Percentiles rank a stretch among this genome's conserved stretches.
These are phyloP conservation scores for Percopsis omiscomaycus DNA, from an alignment of 2,797 vertebrate genomes.

Conservation along the genomic window DNA sequence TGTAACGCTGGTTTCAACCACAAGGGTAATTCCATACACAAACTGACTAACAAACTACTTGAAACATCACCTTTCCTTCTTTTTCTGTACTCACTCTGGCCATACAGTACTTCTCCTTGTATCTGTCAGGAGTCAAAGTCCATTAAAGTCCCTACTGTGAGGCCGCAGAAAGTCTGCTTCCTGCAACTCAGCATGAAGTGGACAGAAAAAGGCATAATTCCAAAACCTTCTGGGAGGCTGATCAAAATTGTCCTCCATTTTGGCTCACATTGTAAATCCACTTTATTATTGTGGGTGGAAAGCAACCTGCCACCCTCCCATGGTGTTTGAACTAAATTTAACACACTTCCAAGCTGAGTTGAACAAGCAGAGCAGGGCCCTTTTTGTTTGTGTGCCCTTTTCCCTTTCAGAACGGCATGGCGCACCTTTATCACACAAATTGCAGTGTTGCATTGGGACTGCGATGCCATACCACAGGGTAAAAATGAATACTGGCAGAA, in stretches of 20 bases:
- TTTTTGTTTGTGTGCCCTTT: constrained; percentile 59
- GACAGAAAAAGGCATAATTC: constrained; percentile 35
- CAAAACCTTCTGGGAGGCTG: constrained; percentile 44
- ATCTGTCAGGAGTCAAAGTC: no score
- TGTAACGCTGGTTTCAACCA: no score
- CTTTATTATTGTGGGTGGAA: constrained; percentile 43
- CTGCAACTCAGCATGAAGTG: constrained; percentile 43
- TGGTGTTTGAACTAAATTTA: constrained; percentile 65
- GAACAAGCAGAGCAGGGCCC: constrained; percentile 37
- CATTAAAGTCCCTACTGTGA: constrained; percentile 24
- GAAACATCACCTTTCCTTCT: no score
- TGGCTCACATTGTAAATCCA: constrained; percentile 30
- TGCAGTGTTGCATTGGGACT: constrained; percentile 63
- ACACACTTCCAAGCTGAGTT: constrained; percentile 56
- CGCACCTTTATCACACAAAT: constrained; percentile 70
- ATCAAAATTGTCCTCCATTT: constrained; percentile 40
- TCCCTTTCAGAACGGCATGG: constrained; percentile 37
- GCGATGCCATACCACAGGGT: constrained; percentile 53
- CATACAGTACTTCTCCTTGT: no score
- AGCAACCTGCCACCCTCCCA: constrained; percentile 54
- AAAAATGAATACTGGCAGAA: constrained; percentile 62
- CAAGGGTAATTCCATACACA: no score
- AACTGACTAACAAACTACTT: no score
- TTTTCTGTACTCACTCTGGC: no score
- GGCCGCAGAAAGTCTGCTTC: constrained; percentile 36